Evolutionary conservation across 1,140 invertebrate genomes (phyloP).

Genomic region (Hylaeus anthracinus): DNA sequence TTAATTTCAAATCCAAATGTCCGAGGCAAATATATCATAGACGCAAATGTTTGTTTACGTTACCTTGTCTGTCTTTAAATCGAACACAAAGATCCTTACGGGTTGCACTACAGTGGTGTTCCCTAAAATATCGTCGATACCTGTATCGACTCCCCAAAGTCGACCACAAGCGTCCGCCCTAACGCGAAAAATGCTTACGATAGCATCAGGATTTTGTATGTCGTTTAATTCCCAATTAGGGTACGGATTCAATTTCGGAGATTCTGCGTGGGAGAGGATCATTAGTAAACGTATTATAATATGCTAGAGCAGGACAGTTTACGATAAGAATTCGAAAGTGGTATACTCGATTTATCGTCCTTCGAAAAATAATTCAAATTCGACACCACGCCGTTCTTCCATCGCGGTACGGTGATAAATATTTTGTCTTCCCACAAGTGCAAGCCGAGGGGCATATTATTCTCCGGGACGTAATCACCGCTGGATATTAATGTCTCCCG

Average conservation of each 20-base stretch:
- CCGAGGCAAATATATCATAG: too few relatives aligned
- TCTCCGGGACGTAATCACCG: constrained; percentile 84
- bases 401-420: constrained; percentile 89
- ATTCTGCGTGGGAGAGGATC: constrained; percentile 69
- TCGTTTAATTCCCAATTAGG: constrained; percentile 86
- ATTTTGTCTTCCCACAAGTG: constrained; percentile 88
- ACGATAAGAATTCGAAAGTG: background rate
- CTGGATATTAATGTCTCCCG: constrained; percentile 83
- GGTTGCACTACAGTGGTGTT: constrained; percentile 83
- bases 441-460: constrained; percentile 88
- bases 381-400: constrained; percentile 87
- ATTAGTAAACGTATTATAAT: background rate
- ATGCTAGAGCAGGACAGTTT: too few relatives aligned
- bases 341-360: constrained; percentile 66
- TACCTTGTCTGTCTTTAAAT: constrained; percentile 86
- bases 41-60: too few relatives aligned
- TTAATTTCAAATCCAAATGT: too few relatives aligned
- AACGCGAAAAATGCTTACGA: constrained; percentile 86
- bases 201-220: constrained; percentile 78
- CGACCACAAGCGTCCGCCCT: constrained; percentile 87
- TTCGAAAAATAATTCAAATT: constrained; percentile 86
- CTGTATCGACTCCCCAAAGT: constrained; percentile 89
- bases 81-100: constrained; percentile 85
- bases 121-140: constrained; percentile 87
- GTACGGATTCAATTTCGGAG: constrained; percentile 86